phyloP scores from a whole-genome alignment of 2,888 invertebrate genomes.

The Macrosoma leucophasiata region DNA sequence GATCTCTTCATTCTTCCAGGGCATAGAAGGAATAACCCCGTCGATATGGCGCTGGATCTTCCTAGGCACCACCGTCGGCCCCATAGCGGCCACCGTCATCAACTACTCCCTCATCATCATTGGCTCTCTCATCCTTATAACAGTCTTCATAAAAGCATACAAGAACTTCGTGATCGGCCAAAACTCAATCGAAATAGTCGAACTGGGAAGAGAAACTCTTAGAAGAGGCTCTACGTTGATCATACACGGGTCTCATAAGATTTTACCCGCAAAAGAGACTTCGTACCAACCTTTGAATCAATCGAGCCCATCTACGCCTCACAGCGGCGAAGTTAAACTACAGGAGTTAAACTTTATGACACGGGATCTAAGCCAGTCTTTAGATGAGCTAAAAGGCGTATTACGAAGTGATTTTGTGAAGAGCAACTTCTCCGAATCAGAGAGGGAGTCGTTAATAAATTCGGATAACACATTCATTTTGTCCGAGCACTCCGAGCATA shows the following conservation, averaged over 20 bases:
- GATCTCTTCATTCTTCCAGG: slow-evolving; percentile 77
- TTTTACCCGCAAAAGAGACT: slow-evolving; percentile 76
- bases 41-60: slow-evolving; percentile 89
- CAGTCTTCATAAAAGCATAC: slow-evolving; percentile 83
- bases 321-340: slow-evolving; percentile 25
- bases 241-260: slow-evolving; percentile 74
- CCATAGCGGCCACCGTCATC: slow-evolving; percentile 80
- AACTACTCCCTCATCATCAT: slow-evolving; percentile 83
- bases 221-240: slow-evolving; percentile 79
- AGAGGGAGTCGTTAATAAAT: slow-evolving; percentile 52
- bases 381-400: slow-evolving; percentile 46
- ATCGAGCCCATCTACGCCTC: slow-evolving; percentile 14
- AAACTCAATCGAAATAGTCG: slow-evolving; percentile 83
- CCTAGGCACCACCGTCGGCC: slow-evolving; percentile 85
- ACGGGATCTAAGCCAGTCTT: slow-evolving; percentile 39
- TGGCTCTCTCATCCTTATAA: slow-evolving; percentile 79
- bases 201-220: slow-evolving; percentile 83
- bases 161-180: slow-evolving; percentile 82
- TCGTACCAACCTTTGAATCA: slow-evolving; percentile 51
- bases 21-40: slow-evolving; percentile 85
- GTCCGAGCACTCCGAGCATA: slow-evolving; percentile 57
- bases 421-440: slow-evolving; percentile 43
- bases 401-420: slow-evolving; percentile 50
- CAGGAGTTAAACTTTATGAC: slow-evolving; percentile 43
- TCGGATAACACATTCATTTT: slow-evolving; percentile 60